Evolutionary conservation across 2,888 invertebrate species (phyloP).

Genomic region (Parelbella ahira): DNA sequence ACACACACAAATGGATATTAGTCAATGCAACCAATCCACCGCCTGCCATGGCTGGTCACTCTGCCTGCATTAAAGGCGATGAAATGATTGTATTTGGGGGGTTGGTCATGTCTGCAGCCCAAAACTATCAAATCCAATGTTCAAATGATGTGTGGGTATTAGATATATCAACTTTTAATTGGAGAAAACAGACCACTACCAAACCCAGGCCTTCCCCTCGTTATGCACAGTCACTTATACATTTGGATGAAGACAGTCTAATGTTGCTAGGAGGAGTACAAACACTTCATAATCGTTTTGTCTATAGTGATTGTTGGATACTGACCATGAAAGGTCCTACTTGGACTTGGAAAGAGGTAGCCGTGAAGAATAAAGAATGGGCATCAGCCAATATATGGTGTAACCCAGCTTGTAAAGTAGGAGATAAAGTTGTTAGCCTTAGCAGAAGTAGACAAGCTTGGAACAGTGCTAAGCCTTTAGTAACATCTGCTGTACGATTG

Average conservation of each 20-base stretch:
- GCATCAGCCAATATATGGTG: conserved; percentile 95
- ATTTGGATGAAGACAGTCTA: conserved; percentile 87
- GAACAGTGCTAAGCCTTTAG: conserved; percentile 75
- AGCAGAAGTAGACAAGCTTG: conserved; percentile 81
- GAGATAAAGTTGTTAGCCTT: conserved; percentile 88
- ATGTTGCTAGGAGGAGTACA: conserved; percentile 93
- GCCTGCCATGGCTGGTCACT: conserved; percentile 95
- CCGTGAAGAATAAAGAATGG: conserved; percentile 87
- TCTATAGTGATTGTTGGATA: conserved; percentile 95
- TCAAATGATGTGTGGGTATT: conserved; percentile 95
- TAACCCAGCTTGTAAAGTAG: conserved; percentile 92
- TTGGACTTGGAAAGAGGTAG: conserved; percentile 89
- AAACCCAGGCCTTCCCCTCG: conserved; percentile 88
- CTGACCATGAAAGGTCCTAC: conserved; percentile 86
- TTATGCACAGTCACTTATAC: conserved; percentile 96
- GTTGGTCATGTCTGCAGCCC: conserved; percentile 75
- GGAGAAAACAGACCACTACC: conserved; percentile 88
- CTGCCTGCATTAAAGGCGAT: conserved; percentile 90
- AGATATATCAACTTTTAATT: conserved; percentile 86
- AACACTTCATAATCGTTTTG: conserved; percentile 86
- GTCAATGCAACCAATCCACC: conserved; percentile 85
- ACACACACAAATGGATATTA: conserved; percentile 88
- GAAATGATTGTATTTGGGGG: conserved; percentile 93
- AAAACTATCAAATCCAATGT: conserved; percentile 68
- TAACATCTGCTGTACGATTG: conserved; percentile 78